Percentiles rank a stretch among this genome's conserved stretches.
These are phyloP conservation scores for Siniperca scherzeri DNA, from an alignment of 2,797 vertebrate genomes.

Conservation along the genomic window DNA sequence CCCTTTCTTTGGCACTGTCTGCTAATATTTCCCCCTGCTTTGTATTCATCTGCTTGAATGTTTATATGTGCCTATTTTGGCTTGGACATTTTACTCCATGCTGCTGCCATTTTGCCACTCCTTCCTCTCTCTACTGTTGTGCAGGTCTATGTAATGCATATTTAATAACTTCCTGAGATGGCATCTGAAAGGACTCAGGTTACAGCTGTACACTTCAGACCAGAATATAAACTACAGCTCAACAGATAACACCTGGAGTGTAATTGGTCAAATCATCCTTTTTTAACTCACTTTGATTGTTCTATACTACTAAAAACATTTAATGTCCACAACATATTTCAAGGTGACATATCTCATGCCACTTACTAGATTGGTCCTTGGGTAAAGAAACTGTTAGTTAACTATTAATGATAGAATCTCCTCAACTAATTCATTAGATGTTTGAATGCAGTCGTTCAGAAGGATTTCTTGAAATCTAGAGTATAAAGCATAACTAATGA, in stretches of 20 bases:
- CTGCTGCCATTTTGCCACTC: slow-evolving; percentile 65
- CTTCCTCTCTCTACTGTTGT: slow-evolving; percentile 40
- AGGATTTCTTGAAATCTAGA: not conserved
- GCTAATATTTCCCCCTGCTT: slow-evolving; percentile 21
- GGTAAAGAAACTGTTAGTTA: not conserved
- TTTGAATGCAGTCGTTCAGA: slow-evolving; percentile 1
- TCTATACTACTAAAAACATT: not conserved
- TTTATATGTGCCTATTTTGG: slow-evolving; percentile 13
- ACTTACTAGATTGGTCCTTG: slow-evolving; percentile 4
- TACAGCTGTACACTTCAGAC: slow-evolving; percentile 59
- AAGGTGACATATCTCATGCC: not conserved
- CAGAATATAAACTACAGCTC: slow-evolving; percentile 14
- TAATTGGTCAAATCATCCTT: not conserved
- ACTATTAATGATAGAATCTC: not conserved
- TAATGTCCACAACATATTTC: not conserved
- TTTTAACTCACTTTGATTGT: not conserved
- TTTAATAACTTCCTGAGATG: slow-evolving; percentile 79
- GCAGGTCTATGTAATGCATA: slow-evolving; percentile 75
- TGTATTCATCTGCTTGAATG: slow-evolving; percentile 13
- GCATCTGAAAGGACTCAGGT: slow-evolving; percentile 69
- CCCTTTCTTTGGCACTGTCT: not conserved
- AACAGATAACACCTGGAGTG: not conserved
- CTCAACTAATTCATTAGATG: not conserved
- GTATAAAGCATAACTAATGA: not conserved
- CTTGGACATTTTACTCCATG: slow-evolving; percentile 32